Evolutionary conservation across 2,888 invertebrate genomes (phyloP), one percentile per base, ranked within the genome.

Genomic region (Schizotus pectinicornis): DNA sequence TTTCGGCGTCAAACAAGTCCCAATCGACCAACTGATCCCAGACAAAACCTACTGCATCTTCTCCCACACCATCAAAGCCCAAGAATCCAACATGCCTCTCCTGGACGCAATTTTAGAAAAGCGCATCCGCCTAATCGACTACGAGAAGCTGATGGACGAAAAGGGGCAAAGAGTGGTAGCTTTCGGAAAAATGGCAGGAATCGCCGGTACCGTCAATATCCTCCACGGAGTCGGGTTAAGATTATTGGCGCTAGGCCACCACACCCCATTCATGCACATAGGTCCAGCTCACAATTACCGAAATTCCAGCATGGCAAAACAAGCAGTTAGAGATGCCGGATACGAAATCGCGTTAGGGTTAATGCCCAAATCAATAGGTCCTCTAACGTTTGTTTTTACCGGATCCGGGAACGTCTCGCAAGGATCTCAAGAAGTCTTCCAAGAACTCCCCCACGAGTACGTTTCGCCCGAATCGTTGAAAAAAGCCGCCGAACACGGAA

Each of bases 231-330:
- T 99, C 39, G 99, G 99, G 0, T 83, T 99, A 33, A 83, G 99
- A 45, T 83, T 97, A 1, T 81, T 99, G 51, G 98, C 98, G 0
- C 82, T 99, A 14, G 99, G 99, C 0, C 98, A 99, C 78, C 99
- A 99, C 75, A 99, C 99, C 0, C 99, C 99, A 0, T 99, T 99
- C 75, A 97, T 99, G 98, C 97, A 99, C 75, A 94, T 99, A 63
- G 98, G 74, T 2, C 95, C 97, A 3, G 96, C 99, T 0, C 99
- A 99, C 76, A 99, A 99, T 80, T 99, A 99, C 80, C 86, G 98
- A 33, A 97, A 94, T 78, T 96, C 95, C 0, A 95, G 95, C 70
- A 97, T 98, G 95, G 98, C 98, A 0, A 86, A 94, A 22, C 98
- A 99, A 79, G 95, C 98, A 0, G 92, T 99, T 37, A 84, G 99